Evolutionary conservation across 2,113 vertebrate genomes (phyloP).

Genomic region (Pyrgilauda ruficollis): DNA sequence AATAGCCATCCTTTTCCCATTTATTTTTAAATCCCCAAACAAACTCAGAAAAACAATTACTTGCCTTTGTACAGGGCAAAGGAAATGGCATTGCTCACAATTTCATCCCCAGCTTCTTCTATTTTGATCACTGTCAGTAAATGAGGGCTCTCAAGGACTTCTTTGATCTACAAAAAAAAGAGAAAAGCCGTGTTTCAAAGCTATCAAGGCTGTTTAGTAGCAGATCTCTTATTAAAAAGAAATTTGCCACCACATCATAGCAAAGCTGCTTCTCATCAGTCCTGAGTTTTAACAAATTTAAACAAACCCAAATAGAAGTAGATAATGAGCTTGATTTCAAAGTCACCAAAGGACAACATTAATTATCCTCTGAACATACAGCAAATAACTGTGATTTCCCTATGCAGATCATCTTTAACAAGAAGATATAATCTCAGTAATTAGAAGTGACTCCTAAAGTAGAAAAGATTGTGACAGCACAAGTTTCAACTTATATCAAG

Average conservation of each 20-base stretch:
- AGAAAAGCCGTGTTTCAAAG: neutral
- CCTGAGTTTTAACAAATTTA: neutral
- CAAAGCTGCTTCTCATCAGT: neutral
- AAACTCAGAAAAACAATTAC: neutral
- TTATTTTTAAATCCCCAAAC: neutral
- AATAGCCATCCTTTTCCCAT: neutral
- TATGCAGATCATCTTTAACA: neutral
- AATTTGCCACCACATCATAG: neutral
- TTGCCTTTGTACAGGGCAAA: slow-evolving; percentile 81
- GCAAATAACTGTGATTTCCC: neutral
- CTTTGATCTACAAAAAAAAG: slow-evolving; percentile 72
- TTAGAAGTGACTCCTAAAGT: neutral
- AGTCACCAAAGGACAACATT: neutral
- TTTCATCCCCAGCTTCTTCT: slow-evolving; percentile 80
- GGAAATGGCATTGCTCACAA: slow-evolving; percentile 80
- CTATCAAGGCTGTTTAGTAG: neutral
- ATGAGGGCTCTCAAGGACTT: slow-evolving; percentile 79
- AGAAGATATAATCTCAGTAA: neutral
- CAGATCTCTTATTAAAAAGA: neutral
- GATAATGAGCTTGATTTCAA: neutral
- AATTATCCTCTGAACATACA: neutral
- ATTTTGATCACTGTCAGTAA: slow-evolving; percentile 81
- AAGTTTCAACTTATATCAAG: neutral
- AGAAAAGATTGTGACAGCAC: neutral
- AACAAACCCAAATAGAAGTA: neutral